Evolutionary conservation across 2,888 invertebrate species (phyloP), one percentile per base, ranked within the genome.

Genomic region (Meta bourneti): DNA sequence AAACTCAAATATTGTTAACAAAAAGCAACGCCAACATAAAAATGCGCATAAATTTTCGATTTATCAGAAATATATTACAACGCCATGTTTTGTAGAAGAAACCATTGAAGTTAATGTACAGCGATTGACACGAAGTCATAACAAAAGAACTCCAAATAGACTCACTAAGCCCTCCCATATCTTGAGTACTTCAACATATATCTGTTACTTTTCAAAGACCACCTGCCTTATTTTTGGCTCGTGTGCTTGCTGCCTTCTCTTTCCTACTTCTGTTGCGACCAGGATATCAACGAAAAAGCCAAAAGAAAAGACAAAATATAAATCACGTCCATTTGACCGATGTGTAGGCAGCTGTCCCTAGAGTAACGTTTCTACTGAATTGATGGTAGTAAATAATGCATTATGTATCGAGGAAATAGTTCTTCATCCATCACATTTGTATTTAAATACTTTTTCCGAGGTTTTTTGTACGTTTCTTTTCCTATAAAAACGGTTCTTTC

Each of bases 361-460:
- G 61, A 61, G 88, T n/a, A 61, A 81, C 81, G 81, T 81, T 88
- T 88, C 88, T 49, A 81, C 88, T 88, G 88, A 88, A 88, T 88
- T 88, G 88, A 88, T 88, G 88, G 75, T 48, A 88, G 88, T 88
- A 88, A 88, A 81, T 81, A 78, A 89, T 89, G 89, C 89, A 89
- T 89, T 89, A 89, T 89, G 89, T 89, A 89, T 83, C 78, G 34
- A 77, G 89, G 83, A 89, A 89, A 89, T 83, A 49, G 83, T 89
- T 89, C 83, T 89, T 83, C 89, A 89, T 89, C 89, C 83, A 89
- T 89, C 89, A 82, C 82, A 89, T 89, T 89, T 83, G 83, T 83
- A 84, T 89, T 89, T 89, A 89, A 89, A 89, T 89, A 79, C 78
- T 75, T 81, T 87, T 34, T 88, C 69, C 69, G 70, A 71, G n/a